Conservation (phyloP, 1,140 invertebrate genomes). For the Pogonognathellus flavescens region DNA sequence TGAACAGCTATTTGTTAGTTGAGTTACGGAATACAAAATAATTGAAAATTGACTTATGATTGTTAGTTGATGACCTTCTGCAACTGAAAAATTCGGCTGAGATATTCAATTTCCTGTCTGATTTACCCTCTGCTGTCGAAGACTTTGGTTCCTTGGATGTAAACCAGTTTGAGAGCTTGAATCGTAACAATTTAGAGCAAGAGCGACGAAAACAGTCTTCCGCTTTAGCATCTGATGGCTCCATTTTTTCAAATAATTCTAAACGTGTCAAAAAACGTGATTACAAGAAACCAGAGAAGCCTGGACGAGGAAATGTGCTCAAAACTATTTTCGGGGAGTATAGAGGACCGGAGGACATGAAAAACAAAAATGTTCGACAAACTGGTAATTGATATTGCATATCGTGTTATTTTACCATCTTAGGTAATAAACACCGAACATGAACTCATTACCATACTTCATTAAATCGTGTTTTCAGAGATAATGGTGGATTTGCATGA, state of each 20-base stretch:
- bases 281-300: constrained; percentile 57
- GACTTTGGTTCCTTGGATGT: constrained; percentile 79
- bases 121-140: constrained; percentile 92
- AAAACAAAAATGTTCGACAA: constrained; percentile 97
- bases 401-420: too few species aligned
- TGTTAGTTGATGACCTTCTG: constrained; percentile 81
- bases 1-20: too few species aligned
- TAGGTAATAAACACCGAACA: too few species aligned
- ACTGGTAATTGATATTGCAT: constrained; percentile 77
- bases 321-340: constrained; percentile 79
- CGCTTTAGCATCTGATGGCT: constrained; percentile 54
- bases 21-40: too few species aligned
- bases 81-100: constrained; percentile 92
- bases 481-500: constrained; percentile 96
- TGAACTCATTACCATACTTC: too few species aligned
- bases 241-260: constrained; percentile 68
- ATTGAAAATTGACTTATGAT: constrained; percentile 63
- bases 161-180: constrained; percentile 57
- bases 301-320: constrained; percentile 55
- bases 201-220: constrained; percentile 57
- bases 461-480: constrained; percentile 74
- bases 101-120: constrained; percentile 96
- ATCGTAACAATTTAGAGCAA: constrained; percentile 59
- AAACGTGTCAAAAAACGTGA: constrained; percentile 85
- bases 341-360: constrained; percentile 82